Conservation (phyloP, 2,113 vertebrate species). For the Pipra filicauda region DNA sequence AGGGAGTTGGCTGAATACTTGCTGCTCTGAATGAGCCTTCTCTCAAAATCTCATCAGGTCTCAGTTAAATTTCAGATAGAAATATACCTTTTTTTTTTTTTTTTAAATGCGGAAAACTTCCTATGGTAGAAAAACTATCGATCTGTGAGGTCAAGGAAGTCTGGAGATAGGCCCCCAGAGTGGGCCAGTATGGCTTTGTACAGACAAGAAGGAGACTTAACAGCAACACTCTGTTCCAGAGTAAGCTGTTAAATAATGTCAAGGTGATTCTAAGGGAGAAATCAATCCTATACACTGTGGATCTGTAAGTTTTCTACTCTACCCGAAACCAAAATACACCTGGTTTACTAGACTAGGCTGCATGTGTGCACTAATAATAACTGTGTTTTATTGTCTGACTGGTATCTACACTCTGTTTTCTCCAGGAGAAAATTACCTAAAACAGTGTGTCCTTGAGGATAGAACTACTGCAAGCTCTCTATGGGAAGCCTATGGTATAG, state of each 20-base stretch:
- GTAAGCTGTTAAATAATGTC: neutral
- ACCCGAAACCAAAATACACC: neutral
- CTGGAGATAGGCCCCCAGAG: neutral
- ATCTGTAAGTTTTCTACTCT: neutral
- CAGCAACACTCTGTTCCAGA: neutral
- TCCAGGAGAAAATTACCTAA: slow-evolving; percentile 22
- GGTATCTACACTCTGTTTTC: neutral
- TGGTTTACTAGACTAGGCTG: neutral
- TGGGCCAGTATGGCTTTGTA: neutral
- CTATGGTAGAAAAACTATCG: accelerated
- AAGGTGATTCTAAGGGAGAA: neutral
- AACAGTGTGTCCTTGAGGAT: slow-evolving; percentile 13
- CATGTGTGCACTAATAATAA: neutral
- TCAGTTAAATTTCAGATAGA: neutral
- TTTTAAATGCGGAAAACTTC: neutral
- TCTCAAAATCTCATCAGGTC: neutral
- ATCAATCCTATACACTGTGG: neutral
- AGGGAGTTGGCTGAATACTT: neutral
- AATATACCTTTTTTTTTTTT: neutral
- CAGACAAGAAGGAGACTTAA: neutral
- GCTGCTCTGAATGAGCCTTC: neutral
- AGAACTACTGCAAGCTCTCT: neutral
- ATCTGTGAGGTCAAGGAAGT: neutral
- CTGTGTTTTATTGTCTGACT: neutral
- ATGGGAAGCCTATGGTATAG: slow-evolving; percentile 20